Conservation (phyloP, 2,888 invertebrate species). For the Aphidoletes aphidimyza region DNA sequence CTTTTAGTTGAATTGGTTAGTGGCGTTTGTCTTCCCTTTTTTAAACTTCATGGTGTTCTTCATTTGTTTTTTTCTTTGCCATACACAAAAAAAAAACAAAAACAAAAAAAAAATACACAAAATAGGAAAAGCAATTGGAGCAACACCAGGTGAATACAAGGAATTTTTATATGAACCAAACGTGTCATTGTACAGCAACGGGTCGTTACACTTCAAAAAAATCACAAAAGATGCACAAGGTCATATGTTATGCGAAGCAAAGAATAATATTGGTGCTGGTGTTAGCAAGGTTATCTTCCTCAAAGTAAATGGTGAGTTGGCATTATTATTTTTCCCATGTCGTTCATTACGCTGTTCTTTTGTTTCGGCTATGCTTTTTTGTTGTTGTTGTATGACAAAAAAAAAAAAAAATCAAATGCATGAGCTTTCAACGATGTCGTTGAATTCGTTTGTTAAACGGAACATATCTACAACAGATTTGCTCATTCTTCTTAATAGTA, state of each 20-base stretch:
- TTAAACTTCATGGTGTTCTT: background rate
- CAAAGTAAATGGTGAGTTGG: conserved; percentile 83
- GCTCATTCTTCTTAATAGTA: too few relatives aligned
- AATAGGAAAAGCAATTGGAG: conserved; percentile 80
- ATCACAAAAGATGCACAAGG: conserved; percentile 89
- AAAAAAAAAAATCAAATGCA: background rate
- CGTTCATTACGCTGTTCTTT: conserved; percentile 46
- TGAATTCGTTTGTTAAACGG: too few relatives aligned
- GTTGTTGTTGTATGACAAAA: too few relatives aligned
- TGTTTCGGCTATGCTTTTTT: conserved; percentile 2
- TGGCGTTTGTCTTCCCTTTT: background rate
- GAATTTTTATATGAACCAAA: conserved; percentile 84
- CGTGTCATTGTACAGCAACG: conserved; percentile 81
- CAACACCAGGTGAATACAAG: conserved; percentile 81
- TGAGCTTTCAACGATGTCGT: too few relatives aligned
- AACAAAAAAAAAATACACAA: too few relatives aligned
- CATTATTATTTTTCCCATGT: conserved; percentile 15
- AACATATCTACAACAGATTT: too few relatives aligned
- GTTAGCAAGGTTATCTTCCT: conserved; percentile 91
- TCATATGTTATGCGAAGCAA: conserved; percentile 92
- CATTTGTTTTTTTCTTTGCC: too few relatives aligned
- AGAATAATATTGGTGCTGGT: conserved; percentile 90
- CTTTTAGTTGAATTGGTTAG: background rate
- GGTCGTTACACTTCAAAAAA: conserved; percentile 83
- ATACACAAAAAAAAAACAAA: too few relatives aligned